Evolutionary conservation across 2,888 invertebrate species (phyloP), one percentile per base, ranked within the genome.

Genomic region (Altica lythri): DNA sequence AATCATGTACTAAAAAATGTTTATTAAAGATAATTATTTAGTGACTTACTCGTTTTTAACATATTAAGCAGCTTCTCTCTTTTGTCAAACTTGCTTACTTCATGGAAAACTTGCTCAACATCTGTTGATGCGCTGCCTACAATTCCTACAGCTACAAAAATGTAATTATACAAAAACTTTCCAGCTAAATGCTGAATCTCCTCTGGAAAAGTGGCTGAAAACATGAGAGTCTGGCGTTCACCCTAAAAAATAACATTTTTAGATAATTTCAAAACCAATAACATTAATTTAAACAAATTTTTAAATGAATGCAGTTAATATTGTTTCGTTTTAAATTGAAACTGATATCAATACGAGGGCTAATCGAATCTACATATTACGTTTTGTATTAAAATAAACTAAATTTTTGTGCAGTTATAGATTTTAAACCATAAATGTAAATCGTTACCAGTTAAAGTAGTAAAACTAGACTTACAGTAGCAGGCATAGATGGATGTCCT

Each of bases 81-180:
- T 40, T 71, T 71, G 0, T 82, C 79, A 55, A 88, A 83, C 68
- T 95, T 96, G 37, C 88, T 85, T 30, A 83, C 84, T 70, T 89
- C 80, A 37, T 82, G 78, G 65, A 93, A 85, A 1, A 79, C 80
- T 73, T 98, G 98, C 49, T 88, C 84, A 0, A 98, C 95, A 75
- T 98, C 96, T 0, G 86, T 74, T 67, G 93, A 95, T 4, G 97
- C 97, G 1, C 94, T 92, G 0, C 98, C 98, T 0, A 98, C 88
- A 6, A 91, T 86, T 34, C 97, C 98, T 12, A 97, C 89, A 0
- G 91, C 84, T 4, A 96, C 81, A 71, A 95, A 96, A n/a, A 94
- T 71, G 71, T 96, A 95, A 52, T 86, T 78, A 59, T 82, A 79
- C 10, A 97, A 77, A 73, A 91, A 95, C 43, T 88, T 83, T 0